A percentile compares a stretch with the other conserved stretches of the same genome.
phyloP scores from a whole-genome alignment of 1,140 invertebrate species.

The Chrysoperla carnea region DNA sequence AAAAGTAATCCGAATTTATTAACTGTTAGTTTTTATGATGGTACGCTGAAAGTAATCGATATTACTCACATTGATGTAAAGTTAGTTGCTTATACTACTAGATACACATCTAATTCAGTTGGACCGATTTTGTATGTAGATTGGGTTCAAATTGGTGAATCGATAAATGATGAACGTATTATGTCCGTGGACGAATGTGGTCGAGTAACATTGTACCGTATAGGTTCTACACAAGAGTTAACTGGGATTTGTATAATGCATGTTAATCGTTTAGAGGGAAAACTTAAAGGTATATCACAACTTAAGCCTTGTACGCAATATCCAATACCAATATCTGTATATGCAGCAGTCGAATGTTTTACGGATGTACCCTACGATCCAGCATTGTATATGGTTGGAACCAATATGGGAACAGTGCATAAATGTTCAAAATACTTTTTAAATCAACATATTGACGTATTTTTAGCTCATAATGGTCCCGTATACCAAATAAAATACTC shows the following conservation, averaged over 20 bases:
- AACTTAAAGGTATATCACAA: conserved; percentile 33
- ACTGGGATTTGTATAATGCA: conserved; percentile 37
- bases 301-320: conserved; percentile 24
- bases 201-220: conserved; percentile 14
- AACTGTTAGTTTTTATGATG: conserved; percentile 63
- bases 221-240: conserved; percentile 27
- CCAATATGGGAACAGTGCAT: conserved; percentile 67
- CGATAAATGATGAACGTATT: conserved; percentile 22
- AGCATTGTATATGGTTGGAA: conserved; percentile 59
- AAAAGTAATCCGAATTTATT: conserved; percentile 46
- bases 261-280: conserved; percentile 38
- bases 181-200: conserved; percentile 28
- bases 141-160: conserved; percentile 30
- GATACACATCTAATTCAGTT: conserved; percentile 24
- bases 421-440: conserved; percentile 46
- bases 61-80: conserved; percentile 30
- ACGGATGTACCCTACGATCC: conserved; percentile 42
- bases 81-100: conserved; percentile 23
- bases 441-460: conserved; percentile 47
- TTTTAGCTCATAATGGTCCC: conserved; percentile 60
- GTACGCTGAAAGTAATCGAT: conserved; percentile 54
- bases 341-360: conserved; percentile 39
- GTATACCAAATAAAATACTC: conserved; percentile 63
- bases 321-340: conserved; percentile 31
- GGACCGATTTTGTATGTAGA: conserved; percentile 46